Evolutionary conservation across 2,797 vertebrate species (phyloP), one percentile per base, ranked within the genome.

Genomic region (Adrianichthys oophorus): DNA sequence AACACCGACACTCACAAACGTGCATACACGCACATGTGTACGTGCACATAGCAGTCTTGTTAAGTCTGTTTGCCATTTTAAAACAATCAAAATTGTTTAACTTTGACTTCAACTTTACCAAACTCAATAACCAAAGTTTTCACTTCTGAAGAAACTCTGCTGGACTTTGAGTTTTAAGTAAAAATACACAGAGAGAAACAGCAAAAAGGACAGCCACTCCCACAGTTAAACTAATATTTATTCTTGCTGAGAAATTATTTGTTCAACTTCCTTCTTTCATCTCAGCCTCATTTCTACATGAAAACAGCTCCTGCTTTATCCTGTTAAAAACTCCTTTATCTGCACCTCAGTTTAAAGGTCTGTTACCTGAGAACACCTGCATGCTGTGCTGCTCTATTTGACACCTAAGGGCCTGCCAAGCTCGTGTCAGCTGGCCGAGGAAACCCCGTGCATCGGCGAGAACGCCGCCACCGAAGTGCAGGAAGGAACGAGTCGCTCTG

Each of bases 371-470:
- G 48, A 77, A 72, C 61, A 74, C 68, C 66, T 84, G 70, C 19
- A 47, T 62, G 59, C 62, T 77, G 62, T 63, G 68, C 64, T 83
- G 75, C 67, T 80, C 59, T 50, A 89, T 64, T 62, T 78, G 62
- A 44, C 44, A 62, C 45, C 67, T 79, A 54, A 76, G 80, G 61
- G 29, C 48, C 61, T 86, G 89, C 93, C 92, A 94, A 70, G 68
- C 80, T 73, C 84, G 78, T 41, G 84, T 71, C 65, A 91, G 84
- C 57, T 84, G 85, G 84, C 70, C 59, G 41, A 94, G 80, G 69
- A 91, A 88, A 68, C 88, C 87, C 84, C 78, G 93, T 72, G 94
- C 66, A 8, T 70, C 77, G 19, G 69, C 78, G 13, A 95, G 76
- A 26, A 91, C 87, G 10, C 65, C 76, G 62, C 86, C 89, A 37